A percentile compares a stretch with the other conserved stretches of the same genome.
phyloP scores from a whole-genome alignment of 1,140 invertebrate genomes.

The Atopsyche davidsoni region DNA sequence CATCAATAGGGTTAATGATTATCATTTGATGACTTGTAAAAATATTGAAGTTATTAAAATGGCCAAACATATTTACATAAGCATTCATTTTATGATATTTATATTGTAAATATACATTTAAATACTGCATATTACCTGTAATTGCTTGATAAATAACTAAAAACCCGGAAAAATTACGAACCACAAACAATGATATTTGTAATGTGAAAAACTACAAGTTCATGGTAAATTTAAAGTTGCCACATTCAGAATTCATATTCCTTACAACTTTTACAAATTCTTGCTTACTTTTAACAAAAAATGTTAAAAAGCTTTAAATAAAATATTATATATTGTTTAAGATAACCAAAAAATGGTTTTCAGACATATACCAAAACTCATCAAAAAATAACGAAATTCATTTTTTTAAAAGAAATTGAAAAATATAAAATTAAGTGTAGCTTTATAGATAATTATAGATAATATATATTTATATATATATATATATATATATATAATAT shows the following conservation, averaged over 20 bases:
- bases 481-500: not conserved
- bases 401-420: not conserved
- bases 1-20: no score
- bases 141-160: no score
- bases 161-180: not conserved
- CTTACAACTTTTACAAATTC: slow-evolving; percentile 3
- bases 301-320: no score
- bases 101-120: no score
- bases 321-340: no score
- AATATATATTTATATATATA: not conserved
- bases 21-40: no score
- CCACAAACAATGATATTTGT: slow-evolving; percentile 21
- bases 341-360: no score
- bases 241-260: slow-evolving; percentile 7
- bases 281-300: not conserved
- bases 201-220: slow-evolving; percentile 25
- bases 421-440: not conserved
- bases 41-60: no score
- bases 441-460: not conserved
- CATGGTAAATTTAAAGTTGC: slow-evolving; percentile 8
- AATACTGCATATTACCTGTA: no score
- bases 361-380: no score
- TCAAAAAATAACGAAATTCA: not conserved
- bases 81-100: no score
- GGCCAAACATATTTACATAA: no score